Percentiles rank a stretch among this genome's conserved stretches.
These are phyloP conservation scores for Gnatocerus cornutus DNA, from an alignment of 2,888 invertebrate genomes.

Conservation along the genomic window DNA sequence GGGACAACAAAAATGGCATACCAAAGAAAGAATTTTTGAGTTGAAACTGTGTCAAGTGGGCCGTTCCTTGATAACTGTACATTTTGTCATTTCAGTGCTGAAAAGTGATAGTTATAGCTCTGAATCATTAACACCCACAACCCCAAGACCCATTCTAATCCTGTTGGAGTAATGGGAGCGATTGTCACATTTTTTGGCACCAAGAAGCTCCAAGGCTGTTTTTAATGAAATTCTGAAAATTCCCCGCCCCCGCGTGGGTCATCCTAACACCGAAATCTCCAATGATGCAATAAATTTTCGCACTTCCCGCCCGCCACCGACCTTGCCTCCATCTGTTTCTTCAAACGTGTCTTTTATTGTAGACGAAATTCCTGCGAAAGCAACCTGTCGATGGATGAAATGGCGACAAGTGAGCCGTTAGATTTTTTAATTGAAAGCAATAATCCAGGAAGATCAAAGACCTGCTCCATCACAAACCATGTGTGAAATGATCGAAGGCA, in stretches of 20 bases:
- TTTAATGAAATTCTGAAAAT: not conserved
- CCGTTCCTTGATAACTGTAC: too few relatives aligned
- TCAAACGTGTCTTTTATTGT: conserved; percentile 19
- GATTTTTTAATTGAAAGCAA: conserved; percentile 11
- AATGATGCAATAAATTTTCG: not conserved
- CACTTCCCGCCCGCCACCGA: not conserved
- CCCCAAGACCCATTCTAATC: too few relatives aligned
- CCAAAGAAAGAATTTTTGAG: too few relatives aligned
- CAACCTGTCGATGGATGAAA: conserved; percentile 7
- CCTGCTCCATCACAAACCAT: conserved; percentile 54
- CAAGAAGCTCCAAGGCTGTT: not conserved
- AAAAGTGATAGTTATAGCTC: too few relatives aligned
- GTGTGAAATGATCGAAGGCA: conserved; percentile 52
- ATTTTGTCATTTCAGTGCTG: too few relatives aligned
- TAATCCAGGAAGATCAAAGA: conserved; percentile 54
- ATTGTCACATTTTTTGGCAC: too few relatives aligned
- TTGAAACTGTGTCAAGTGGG: too few relatives aligned
- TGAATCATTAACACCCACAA: too few relatives aligned
- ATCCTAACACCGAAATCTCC: not conserved
- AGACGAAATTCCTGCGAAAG: conserved; percentile 1
- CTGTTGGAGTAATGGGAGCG: too few relatives aligned
- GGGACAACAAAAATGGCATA: too few relatives aligned
- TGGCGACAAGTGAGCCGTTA: conserved; percentile 36
- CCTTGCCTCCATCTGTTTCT: not conserved
- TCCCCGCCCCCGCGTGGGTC: not conserved